Evolutionary conservation across 1,140 invertebrate species (phyloP).

Genomic region (Ooceraea biroi): DNA sequence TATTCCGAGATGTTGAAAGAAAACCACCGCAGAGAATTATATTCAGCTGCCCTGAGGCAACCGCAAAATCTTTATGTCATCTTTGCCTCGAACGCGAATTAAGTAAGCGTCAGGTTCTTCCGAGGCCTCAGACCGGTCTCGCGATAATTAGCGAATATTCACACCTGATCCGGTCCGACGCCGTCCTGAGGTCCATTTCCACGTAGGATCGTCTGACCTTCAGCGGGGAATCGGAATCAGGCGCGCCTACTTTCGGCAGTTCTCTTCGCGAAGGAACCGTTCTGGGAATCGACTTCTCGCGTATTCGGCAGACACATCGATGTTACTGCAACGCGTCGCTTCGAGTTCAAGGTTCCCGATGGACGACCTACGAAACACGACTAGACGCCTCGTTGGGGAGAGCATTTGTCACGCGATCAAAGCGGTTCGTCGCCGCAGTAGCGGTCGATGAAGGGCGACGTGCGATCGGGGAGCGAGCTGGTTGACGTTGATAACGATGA

Average conservation of each 20-base stretch:
- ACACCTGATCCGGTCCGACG: conserved; percentile 46
- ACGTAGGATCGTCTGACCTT: conserved; percentile 67
- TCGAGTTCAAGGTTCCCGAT: conserved; percentile 46
- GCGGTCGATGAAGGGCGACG: conserved; percentile 46
- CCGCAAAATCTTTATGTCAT: not conserved
- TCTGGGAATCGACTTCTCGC: conserved; percentile 49
- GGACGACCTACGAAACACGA: conserved; percentile 14
- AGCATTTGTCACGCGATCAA: conserved; percentile 55
- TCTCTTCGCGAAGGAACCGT: conserved; percentile 53
- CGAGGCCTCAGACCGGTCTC: not conserved
- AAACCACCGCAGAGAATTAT: not conserved
- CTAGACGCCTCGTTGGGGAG: not conserved
- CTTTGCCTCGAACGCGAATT: not conserved
- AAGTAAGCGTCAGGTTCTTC: not conserved
- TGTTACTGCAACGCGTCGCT: conserved; percentile 17
- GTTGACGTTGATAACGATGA: not conserved
- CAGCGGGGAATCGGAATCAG: conserved; percentile 10
- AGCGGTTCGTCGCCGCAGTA: conserved; percentile 25
- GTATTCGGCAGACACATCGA: conserved; percentile 37
- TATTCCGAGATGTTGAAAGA: not conserved
- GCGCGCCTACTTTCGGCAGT: conserved; percentile 50
- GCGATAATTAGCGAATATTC: conserved; percentile 37
- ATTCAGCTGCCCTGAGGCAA: not conserved
- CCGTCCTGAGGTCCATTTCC: conserved; percentile 46
- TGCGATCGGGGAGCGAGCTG: conserved; percentile 10